Evolutionary conservation across 35 echinoderm and acorn worm species (phyloP).

Genomic region (Ptychodera flava): DNA sequence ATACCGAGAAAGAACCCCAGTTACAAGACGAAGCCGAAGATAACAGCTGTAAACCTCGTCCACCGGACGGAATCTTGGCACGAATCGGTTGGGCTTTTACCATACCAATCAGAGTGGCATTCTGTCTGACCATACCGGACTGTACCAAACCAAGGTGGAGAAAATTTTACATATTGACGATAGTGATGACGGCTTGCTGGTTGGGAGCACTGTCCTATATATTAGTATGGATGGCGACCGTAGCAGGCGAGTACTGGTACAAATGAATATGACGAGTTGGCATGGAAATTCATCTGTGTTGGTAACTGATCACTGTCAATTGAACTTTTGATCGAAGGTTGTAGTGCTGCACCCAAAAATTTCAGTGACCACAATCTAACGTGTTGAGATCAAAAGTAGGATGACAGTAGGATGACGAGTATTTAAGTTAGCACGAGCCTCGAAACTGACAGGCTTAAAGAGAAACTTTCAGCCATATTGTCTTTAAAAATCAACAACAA

Average conservation of each 20-base stretch:
- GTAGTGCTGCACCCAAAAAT: not conserved
- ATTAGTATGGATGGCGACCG: slow-evolving; percentile 48
- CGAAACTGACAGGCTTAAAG: too few relatives aligned
- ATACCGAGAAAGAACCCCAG: too few relatives aligned
- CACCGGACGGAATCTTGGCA: not conserved
- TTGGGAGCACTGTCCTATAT: slow-evolving; percentile 34
- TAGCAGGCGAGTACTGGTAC: slow-evolving; percentile 40
- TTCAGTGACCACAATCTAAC: not conserved
- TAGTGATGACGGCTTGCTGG: slow-evolving; percentile 18
- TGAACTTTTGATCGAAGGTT: not conserved
- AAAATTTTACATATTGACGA: slow-evolving; percentile 24
- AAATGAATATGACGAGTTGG: not conserved
- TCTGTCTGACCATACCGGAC: slow-evolving; percentile 45
- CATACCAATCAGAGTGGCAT: slow-evolving; percentile 25
- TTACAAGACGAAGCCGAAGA: not conserved
- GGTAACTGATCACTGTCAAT: not conserved
- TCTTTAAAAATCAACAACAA: too few relatives aligned
- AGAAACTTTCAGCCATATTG: too few relatives aligned
- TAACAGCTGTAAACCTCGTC: not conserved
- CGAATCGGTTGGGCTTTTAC: slow-evolving; percentile 5
- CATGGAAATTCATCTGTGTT: not conserved
- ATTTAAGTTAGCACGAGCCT: not conserved
- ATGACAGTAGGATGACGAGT: not conserved
- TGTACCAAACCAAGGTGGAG: slow-evolving; percentile 14
- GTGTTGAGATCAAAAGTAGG: not conserved